Evolutionary conservation across 2,888 invertebrate species (phyloP), one percentile per base, ranked within the genome.

Genomic region (Schizotus pectinicornis): DNA sequence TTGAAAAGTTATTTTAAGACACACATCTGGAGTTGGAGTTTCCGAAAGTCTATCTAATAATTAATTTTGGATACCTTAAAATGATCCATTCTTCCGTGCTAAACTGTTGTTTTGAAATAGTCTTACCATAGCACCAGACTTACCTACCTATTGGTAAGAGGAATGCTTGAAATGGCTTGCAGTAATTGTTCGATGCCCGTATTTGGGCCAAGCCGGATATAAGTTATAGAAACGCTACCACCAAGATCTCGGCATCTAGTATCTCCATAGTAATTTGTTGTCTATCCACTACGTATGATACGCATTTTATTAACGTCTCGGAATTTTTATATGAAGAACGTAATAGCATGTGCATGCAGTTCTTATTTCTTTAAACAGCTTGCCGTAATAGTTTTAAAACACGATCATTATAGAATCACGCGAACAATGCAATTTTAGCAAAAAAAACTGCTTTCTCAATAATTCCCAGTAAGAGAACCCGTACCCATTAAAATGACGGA

Each of bases 401-500:
- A 59, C 68, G 68, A 66, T 68, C 70, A 68, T 71, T 70, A 70
- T 58, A 59, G 67, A 68, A 70, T 70, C 67, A 72, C 70, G 70
- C 71, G 61, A 70, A 63, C 67, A 64, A 71, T 71, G 67, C 68
- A 59, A 68, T 68, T 70, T 67, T 68, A 61, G 41, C 61, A 61
- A 67, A 68, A 68, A 69, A 67, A 61, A 47, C 53, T 42, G 47
- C 65, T 68, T 68, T 69, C 67, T 67, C 69, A 63, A 70, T 69
- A 68, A 70, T 72, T 70, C 72, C 67, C 62, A 61, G 67, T 71
- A 73, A 72, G 71, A 70, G 70, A 74, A 72, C 72, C 70, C 54
- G 73, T 69, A 63, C 63, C 73, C 69, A 74, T 74, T 76, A 76
- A 75, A 68, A 74, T 76, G 75, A 75, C 69, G 72, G 66, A 76